Evolutionary conservation across 1,140 invertebrate genomes (phyloP).

Genomic region (Notospermus geniculatus): DNA sequence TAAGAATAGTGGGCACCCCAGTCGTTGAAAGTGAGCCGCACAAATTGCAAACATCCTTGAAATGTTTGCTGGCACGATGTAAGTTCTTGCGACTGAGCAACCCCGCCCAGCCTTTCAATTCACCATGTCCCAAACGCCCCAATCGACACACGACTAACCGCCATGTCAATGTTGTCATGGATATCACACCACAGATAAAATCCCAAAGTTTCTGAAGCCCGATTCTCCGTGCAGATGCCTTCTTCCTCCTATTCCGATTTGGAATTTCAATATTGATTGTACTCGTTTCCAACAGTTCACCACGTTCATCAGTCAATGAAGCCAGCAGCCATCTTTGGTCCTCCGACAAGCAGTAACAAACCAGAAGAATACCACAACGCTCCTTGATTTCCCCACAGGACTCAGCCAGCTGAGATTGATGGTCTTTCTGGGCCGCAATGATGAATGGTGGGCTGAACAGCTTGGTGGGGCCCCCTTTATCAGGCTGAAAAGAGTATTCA

Average conservation of each 20-base stretch:
- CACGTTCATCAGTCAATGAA: constrained; percentile 85
- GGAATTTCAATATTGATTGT: constrained; percentile 95
- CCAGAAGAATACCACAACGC: constrained; percentile 80
- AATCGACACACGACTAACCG: constrained; percentile 92
- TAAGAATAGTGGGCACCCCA: constrained; percentile 81
- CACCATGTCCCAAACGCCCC: constrained; percentile 94
- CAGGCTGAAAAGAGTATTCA: constrained; percentile 19
- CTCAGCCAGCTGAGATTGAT: constrained; percentile 63
- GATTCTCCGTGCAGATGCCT: constrained; percentile 80
- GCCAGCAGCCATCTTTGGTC: constrained; percentile 94
- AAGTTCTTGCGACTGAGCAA: constrained; percentile 88
- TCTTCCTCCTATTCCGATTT: constrained; percentile 76
- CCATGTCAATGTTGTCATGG: constrained; percentile 86
- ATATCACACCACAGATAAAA: constrained; percentile 92
- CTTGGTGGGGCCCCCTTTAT: constrained; percentile 35
- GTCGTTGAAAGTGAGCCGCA: constrained; percentile 65
- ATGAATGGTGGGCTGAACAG: constrained; percentile 92
- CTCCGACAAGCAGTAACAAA: constrained; percentile 94
- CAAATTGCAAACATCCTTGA: constrained; percentile 87
- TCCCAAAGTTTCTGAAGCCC: constrained; percentile 96
- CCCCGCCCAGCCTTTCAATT: constrained; percentile 94
- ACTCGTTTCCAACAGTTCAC: constrained; percentile 88
- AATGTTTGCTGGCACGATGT: constrained; percentile 77
- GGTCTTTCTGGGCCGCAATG: constrained; percentile 81
- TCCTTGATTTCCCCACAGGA: constrained; percentile 43